Conservation (phyloP, 2,113 vertebrate genomes). For the Dendrocopos noguchii region DNA sequence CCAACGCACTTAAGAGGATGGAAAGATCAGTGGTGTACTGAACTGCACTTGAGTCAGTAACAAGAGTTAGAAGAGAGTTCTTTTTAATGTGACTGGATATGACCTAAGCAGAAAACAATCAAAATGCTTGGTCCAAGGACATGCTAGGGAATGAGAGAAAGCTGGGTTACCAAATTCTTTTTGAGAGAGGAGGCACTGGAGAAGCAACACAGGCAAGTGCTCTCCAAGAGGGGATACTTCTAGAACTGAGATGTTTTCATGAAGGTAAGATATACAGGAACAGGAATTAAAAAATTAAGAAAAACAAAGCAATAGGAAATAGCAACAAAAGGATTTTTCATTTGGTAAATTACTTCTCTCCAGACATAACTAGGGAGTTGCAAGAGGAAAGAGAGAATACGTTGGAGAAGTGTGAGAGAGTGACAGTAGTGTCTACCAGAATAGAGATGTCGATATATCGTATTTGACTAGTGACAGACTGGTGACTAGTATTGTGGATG, state of each 20-base stretch:
- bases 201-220: neutral
- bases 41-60: neutral
- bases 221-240: neutral
- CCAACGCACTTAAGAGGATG: neutral
- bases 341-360: neutral
- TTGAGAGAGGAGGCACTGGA: neutral
- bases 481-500: neutral
- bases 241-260: neutral
- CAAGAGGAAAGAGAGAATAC: neutral
- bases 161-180: neutral
- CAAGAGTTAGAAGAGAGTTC: neutral
- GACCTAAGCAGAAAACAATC: neutral
- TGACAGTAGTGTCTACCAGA: neutral
- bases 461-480: neutral
- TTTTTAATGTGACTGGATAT: neutral
- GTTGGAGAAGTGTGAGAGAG: neutral
- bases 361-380: neutral
- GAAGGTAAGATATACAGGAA: neutral
- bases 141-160: neutral
- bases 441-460: neutral
- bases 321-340: neutral
- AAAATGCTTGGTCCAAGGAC: neutral
- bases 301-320: neutral
- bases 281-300: neutral
- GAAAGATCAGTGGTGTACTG: rapidly evolving